Evolutionary conservation across 2,113 vertebrate species (phyloP).

Genomic region (Corapipo altera): DNA sequence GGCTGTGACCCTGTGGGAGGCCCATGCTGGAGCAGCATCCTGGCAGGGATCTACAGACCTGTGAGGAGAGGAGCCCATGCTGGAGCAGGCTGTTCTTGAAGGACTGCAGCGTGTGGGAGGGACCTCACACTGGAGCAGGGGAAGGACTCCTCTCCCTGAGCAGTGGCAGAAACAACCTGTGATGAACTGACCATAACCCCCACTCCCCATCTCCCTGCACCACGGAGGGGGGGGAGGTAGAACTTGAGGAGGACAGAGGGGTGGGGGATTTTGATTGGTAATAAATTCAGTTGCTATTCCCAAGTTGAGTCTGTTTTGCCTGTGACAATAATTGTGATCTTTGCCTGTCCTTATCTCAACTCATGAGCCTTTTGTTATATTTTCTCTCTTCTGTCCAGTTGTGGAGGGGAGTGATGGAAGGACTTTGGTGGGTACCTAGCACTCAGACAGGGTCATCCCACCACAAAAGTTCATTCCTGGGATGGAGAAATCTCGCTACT

Average conservation of each 20-base stretch:
- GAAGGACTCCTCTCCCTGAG: background rate
- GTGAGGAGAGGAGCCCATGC: background rate
- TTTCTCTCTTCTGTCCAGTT: background rate
- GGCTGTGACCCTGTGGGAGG: no score
- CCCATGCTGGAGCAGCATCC: background rate
- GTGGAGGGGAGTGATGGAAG: background rate
- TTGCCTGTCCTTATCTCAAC: background rate
- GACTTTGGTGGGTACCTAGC: background rate
- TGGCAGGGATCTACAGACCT: background rate
- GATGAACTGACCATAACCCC: background rate
- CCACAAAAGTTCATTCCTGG: background rate
- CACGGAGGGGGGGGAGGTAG: background rate
- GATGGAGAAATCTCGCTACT: background rate
- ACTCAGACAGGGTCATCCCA: background rate
- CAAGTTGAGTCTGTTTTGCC: background rate
- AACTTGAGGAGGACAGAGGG: background rate
- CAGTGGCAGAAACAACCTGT: background rate
- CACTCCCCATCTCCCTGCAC: background rate
- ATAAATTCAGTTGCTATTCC: background rate
- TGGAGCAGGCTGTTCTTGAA: background rate
- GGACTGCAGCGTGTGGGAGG: background rate
- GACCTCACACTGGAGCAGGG: background rate
- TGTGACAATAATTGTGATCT: background rate
- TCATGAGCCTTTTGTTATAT: background rate
- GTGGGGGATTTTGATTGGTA: background rate